These are phyloP conservation scores for Chymomyza procnemis DNA, from an alignment of 2,888 invertebrate genomes.

Conservation along the genomic window DNA sequence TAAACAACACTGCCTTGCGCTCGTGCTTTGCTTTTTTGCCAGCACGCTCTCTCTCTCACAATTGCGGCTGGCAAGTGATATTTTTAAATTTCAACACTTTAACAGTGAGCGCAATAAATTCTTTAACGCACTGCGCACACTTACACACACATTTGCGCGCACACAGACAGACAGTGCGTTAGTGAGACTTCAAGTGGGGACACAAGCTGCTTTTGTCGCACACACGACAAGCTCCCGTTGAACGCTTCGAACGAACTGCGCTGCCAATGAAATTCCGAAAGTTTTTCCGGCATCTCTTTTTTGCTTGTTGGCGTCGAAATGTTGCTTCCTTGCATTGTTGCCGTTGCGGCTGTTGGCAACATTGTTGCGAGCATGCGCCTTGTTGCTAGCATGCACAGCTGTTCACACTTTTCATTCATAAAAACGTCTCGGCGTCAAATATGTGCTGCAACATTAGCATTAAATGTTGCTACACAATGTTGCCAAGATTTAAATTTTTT, in stretches of 20 bases:
- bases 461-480: background rate
- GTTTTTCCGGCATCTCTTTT: constrained; percentile 48
- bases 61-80: constrained; percentile 31
- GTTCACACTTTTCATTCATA: constrained; percentile 55
- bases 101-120: background rate
- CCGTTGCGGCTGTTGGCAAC: constrained; percentile 6
- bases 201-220: constrained; percentile 16
- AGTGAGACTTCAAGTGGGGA: background rate
- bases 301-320: constrained; percentile 15
- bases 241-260: constrained; percentile 65
- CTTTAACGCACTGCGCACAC: background rate
- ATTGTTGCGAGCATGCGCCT: constrained; percentile 51
- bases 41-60: constrained; percentile 25
- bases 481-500: too few species aligned
- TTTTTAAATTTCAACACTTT: constrained; percentile 31
- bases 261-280: constrained; percentile 44
- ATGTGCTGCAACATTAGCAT: constrained; percentile 11
- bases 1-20: background rate
- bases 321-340: constrained; percentile 22
- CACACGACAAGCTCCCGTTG: constrained; percentile 50
- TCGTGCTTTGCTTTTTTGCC: constrained; percentile 8
- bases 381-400: constrained; percentile 45
- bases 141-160: background rate
- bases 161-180: background rate
- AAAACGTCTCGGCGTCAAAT: constrained; percentile 42